Evolutionary conservation across 1,140 invertebrate genomes (phyloP), one percentile per base, ranked within the genome.

Genomic region (Phymorhynchus buccinoides): DNA sequence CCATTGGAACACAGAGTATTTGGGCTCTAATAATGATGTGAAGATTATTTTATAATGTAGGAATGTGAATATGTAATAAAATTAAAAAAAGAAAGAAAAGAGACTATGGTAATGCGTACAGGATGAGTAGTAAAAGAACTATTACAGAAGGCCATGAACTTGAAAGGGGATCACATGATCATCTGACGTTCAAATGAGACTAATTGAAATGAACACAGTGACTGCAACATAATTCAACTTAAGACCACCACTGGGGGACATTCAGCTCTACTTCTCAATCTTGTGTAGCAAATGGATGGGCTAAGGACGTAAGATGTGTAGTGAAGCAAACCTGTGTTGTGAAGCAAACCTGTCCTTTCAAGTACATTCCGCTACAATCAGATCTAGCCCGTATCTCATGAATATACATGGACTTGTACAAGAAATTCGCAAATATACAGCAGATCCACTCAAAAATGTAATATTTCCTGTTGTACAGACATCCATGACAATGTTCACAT

Each of bases 1-100:
- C 84, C 84, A 86, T 68, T 80, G 82, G 81, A 80, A 86, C 83
- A 84, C 77, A 83, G 85, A 86, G 82, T 79, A 80, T 80, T 79
- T 56, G 80, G 44, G 44, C 44, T n/a, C n/a, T n/a, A 79, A 48
- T 30, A 68, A 42, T 83, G 22, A 32, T 37, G 37, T 35, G 32
- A 35, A 0, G 30, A 9, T 27, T 80, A 12, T 22, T 82, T 37
- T 71, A 16, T 42, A 41, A 83, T 66, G 62, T 35, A 83, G 81
- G 81, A 83, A 83, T 83, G 81, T 83, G 37, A 73, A 79, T 37
- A 39, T n/a, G n/a, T n/a, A 62, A 62, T 22, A 62, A 62, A 62
- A 6, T 6, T 22, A 62, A 62, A 14, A 62, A 62, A 62, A 62
- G 4, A 62, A 62, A 62, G 18, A 12, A 6, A 62, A 12, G 6